Conservation (phyloP, 2,797 vertebrate genomes). For the Psittacula derbiana region DNA sequence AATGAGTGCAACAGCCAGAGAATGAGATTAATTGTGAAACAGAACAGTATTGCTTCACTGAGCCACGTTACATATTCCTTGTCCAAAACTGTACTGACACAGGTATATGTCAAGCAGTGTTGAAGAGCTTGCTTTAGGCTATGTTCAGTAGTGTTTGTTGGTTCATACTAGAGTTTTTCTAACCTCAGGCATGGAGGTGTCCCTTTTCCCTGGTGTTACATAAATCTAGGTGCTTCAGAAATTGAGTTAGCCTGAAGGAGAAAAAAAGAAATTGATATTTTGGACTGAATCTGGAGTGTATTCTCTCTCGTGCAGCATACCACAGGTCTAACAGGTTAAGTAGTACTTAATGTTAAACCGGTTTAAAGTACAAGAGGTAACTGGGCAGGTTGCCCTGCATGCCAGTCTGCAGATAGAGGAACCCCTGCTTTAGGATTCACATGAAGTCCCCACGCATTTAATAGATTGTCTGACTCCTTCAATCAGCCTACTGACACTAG, state of each 20-base stretch:
- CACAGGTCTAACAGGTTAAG: neutral
- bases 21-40: neutral
- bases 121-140: neutral
- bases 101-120: neutral
- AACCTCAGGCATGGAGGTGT: neutral
- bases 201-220: neutral
- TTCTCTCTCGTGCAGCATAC: neutral
- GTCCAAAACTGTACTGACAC: neutral
- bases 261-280: neutral
- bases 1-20: neutral
- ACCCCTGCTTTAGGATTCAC: neutral
- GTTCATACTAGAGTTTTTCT: neutral
- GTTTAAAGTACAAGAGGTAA: neutral
- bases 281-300: neutral
- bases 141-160: neutral
- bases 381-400: rapidly evolving
- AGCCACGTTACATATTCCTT: neutral
- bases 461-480: neutral
- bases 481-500: neutral
- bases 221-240: neutral
- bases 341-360: neutral
- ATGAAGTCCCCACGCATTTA: neutral
- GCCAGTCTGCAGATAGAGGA: rapidly evolving
- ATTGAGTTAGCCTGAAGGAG: neutral
- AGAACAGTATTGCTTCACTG: neutral